These are phyloP conservation scores for Phragmatobia fuliginosa DNA, from an alignment of 2,888 invertebrate genomes.

Conservation along the genomic window DNA sequence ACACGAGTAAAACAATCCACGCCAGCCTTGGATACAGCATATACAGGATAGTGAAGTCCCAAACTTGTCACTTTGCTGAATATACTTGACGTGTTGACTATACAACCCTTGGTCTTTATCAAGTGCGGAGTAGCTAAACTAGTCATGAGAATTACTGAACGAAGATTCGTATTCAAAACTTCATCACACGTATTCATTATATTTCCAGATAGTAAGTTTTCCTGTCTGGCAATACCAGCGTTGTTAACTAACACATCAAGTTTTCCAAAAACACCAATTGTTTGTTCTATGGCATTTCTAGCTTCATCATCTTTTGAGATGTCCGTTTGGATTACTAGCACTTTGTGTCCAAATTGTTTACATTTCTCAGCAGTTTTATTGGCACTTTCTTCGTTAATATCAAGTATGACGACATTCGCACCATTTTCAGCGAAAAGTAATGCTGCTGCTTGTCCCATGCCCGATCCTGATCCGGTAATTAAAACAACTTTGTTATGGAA, in stretches of 20 bases:
- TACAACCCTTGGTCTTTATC: slow-evolving; percentile 21
- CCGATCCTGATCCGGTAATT: slow-evolving; percentile 60
- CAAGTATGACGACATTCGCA: slow-evolving; percentile 43
- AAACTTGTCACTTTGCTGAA: neutral
- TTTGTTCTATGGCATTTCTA: slow-evolving; percentile 44
- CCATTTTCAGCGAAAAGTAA: slow-evolving; percentile 52
- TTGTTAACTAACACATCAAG: slow-evolving; percentile 61
- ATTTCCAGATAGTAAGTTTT: slow-evolving; percentile 38
- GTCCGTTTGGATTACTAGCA: slow-evolving; percentile 51
- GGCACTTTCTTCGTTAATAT: slow-evolving; percentile 36
- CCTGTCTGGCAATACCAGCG: slow-evolving; percentile 47
- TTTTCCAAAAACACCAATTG: slow-evolving; percentile 50
- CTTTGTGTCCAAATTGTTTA: slow-evolving; percentile 36
- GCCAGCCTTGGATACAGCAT: slow-evolving; percentile 59
- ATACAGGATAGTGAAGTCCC: slow-evolving; percentile 17
- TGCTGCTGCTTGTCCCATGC: slow-evolving; percentile 58
- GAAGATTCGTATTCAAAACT: slow-evolving; percentile 20
- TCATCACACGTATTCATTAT: slow-evolving; percentile 37
- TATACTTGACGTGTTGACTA: slow-evolving; percentile 25
- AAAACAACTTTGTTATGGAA: slow-evolving; percentile 57
- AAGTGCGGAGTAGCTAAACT: slow-evolving; percentile 15
- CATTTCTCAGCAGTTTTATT: slow-evolving; percentile 30
- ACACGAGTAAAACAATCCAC: slow-evolving; percentile 91
- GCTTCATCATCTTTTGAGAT: slow-evolving; percentile 50
- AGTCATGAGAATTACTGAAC: slow-evolving; percentile 16